Evolutionary conservation across 2,888 invertebrate genomes (phyloP).

Genomic region (Xiphydria camelus): DNA sequence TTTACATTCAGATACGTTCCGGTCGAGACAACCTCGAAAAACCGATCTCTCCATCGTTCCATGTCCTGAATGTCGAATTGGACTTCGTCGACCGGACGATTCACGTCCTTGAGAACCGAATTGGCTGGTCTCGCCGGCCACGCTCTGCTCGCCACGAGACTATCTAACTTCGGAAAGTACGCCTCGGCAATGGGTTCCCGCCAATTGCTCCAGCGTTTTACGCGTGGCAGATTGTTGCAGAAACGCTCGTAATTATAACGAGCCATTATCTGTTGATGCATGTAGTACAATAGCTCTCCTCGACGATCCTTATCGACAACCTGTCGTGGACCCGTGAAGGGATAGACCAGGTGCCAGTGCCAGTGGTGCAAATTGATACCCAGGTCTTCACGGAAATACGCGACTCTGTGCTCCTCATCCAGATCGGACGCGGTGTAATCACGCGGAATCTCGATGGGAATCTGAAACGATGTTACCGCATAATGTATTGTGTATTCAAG

Average conservation of each 20-base stretch:
- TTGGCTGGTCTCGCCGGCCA: conserved; percentile 34
- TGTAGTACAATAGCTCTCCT: conserved; percentile 55
- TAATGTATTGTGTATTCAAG: no score
- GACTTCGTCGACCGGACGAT: conserved; percentile 29
- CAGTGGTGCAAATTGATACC: conserved; percentile 62
- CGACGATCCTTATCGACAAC: conserved; percentile 47
- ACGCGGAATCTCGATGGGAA: conserved; percentile 43
- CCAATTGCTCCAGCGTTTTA: conserved; percentile 35
- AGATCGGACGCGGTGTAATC: conserved; percentile 49
- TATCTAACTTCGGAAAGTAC: conserved; percentile 48
- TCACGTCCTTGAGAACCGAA: conserved; percentile 27
- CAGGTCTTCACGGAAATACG: conserved; percentile 62
- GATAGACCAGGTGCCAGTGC: conserved; percentile 63
- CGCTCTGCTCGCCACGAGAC: conserved; percentile 51
- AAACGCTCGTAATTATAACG: conserved; percentile 51
- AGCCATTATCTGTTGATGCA: conserved; percentile 57
- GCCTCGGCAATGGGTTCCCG: conserved; percentile 41
- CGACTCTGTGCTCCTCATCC: conserved; percentile 49
- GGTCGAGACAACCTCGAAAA: conserved; percentile 52
- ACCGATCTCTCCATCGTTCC: conserved; percentile 50
- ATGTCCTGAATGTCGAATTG: conserved; percentile 41
- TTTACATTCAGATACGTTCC: conserved; percentile 31
- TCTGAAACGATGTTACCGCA: conserved; percentile 24
- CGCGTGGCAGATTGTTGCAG: conserved; percentile 37
- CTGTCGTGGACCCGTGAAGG: conserved; percentile 38